A percentile compares a stretch with the other conserved stretches of the same genome.
Evolutionary conservation across 2,888 invertebrate genomes (phyloP).

Genomic region (Syrphus vitripennis): DNA sequence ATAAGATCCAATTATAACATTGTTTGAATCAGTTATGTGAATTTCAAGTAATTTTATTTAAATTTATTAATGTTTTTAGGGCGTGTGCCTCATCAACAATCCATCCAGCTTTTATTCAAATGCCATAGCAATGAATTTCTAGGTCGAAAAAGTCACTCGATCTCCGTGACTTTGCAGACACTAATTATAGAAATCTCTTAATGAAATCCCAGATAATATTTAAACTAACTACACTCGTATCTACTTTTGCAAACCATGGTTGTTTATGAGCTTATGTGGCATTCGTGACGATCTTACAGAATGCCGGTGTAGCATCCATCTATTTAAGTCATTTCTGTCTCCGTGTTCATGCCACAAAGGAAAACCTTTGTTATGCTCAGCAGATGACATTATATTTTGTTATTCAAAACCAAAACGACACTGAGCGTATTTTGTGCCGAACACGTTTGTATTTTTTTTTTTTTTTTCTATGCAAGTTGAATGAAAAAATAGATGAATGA

Average conservation of each 20-base stretch:
- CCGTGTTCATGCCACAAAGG: background rate
- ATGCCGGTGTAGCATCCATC: conserved; percentile 14
- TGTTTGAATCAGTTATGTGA: conserved; percentile 35
- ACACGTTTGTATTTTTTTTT: too few species aligned
- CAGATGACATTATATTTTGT: conserved; percentile 40
- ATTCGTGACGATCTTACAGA: conserved; percentile 31
- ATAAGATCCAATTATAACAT: conserved; percentile 47
- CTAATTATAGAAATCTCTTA: conserved; percentile 27
- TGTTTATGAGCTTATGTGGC: conserved; percentile 17
- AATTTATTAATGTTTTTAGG: conserved; percentile 44
- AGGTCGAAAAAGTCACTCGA: conserved; percentile 19
- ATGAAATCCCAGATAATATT: background rate
- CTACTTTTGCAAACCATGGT: background rate
- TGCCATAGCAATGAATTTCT: conserved; percentile 23
- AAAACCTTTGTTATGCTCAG: conserved; percentile 30
- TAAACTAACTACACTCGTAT: background rate
- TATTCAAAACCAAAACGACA: conserved; percentile 5
- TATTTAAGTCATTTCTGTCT: background rate
- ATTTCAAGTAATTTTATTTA: conserved; percentile 32
- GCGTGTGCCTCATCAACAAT: conserved; percentile 14
- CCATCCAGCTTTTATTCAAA: background rate
- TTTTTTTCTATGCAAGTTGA: conserved; percentile 1
- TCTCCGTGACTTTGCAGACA: background rate
- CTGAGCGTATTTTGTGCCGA: background rate
- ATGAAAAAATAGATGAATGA: conserved; percentile 38